Conservation (phyloP, 2,113 vertebrate genomes). For the Balaeniceps rex region DNA sequence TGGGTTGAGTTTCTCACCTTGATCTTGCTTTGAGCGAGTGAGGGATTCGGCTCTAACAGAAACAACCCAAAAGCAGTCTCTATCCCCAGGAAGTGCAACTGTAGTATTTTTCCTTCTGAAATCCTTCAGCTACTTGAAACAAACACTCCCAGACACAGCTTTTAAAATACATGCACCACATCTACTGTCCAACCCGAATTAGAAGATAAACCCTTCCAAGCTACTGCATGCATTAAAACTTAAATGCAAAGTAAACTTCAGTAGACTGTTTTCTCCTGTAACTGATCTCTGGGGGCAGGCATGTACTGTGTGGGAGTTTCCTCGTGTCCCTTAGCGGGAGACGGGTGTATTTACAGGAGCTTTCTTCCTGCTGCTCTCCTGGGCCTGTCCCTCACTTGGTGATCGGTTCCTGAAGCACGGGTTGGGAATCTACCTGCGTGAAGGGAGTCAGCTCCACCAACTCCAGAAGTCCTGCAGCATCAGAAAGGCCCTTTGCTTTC, state of each 20-base stretch:
- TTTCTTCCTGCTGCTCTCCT: background rate
- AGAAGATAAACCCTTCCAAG: background rate
- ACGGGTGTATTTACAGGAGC: background rate
- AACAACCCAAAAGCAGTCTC: background rate
- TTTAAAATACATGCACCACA: background rate
- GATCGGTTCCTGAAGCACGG: background rate
- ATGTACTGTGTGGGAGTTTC: background rate
- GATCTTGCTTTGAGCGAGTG: background rate
- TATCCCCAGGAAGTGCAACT: background rate
- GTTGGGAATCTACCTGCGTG: rapidly evolving
- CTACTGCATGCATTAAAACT: background rate
- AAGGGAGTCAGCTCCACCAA: background rate
- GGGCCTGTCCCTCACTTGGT: background rate
- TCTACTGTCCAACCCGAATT: background rate
- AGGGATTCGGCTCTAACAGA: background rate
- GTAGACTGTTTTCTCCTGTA: background rate
- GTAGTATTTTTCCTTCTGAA: background rate
- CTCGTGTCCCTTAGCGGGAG: rapidly evolving
- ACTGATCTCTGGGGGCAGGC: background rate
- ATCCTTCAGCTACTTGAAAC: background rate
- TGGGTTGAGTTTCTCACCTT: background rate
- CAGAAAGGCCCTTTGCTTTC: background rate
- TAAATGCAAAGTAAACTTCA: background rate
- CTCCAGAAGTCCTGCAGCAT: background rate
- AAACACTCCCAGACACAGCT: background rate